Evolutionary conservation across 2,888 invertebrate genomes (phyloP), one percentile per base, ranked within the genome.

Genomic region (Dryocosmus kuriphilus): DNA sequence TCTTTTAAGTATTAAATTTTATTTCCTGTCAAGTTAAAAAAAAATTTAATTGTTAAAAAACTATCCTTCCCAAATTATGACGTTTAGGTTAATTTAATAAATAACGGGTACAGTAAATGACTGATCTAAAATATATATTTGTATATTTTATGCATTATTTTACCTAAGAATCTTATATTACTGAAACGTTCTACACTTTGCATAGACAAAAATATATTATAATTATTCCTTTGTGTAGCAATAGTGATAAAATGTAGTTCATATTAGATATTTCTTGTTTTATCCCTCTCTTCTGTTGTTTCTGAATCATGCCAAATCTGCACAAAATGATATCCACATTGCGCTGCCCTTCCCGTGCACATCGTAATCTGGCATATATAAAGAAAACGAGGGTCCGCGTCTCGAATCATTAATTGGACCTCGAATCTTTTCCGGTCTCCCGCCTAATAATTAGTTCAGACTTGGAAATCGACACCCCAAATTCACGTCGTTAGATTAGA

Each of bases 271-370:
- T 32, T 46, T 74, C 46, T 38, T 57, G 76, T 63, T 60, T 30
- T 38, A 74, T 73, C 74, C 77, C 78, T 80, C 83, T 78, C 82
- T 77, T 78, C 60, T 79, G 79, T 79, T 80, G 75, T 79, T 79
- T 82, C 77, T 79, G 71, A 81, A 78, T 86, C 85, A 82, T 89
- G 89, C 88, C 89, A 88, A 88, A 89, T 89, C 85, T 82, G 77
- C 79, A 87, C 86, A 88, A 86, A 84, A 82, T 84, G 46, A 46
- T 67, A 81, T 81, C 82, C 85, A 85, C 85, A 83, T 84, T 85
- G 80, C 87, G 27, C 71, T 65, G 77, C 73, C 77, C 80, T 80
- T 80, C 83, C 83, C 38, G 4, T 24, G 65, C 65, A 35, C 19
- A 38, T 27, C 24, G 46, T 38, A 46, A n/a, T 19, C 74, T 82